Evolutionary conservation across 2,888 invertebrate genomes (phyloP).

Genomic region (Chirona hameri): DNA sequence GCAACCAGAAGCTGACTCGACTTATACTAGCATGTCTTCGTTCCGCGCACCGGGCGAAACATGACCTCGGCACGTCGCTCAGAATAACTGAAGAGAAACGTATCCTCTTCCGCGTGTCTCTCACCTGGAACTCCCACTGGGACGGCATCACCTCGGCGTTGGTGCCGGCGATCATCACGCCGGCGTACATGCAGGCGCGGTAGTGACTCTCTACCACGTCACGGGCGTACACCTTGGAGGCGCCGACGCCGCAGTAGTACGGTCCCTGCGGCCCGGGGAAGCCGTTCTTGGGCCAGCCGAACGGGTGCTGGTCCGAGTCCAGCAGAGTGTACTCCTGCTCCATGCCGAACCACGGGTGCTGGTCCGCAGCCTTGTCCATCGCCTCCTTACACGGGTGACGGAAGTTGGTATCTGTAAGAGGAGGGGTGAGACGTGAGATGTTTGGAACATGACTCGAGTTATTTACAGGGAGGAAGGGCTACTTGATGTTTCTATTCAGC

Average conservation of each 20-base stretch:
- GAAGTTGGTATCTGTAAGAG: conserved; percentile 62
- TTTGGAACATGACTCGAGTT: too few species aligned
- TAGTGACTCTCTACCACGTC: conserved; percentile 97
- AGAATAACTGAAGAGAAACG: too few species aligned
- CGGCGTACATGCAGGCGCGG: conserved; percentile 88
- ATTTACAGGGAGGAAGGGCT: too few species aligned
- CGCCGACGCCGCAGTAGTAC: conserved; percentile 97
- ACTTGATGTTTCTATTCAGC: too few species aligned
- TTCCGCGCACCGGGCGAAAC: too few species aligned
- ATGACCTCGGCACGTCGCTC: too few species aligned
- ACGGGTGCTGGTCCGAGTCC: conserved; percentile 78
- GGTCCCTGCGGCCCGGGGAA: conserved; percentile 95
- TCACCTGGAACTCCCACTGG: conserved; percentile 53
- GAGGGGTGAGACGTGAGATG: too few species aligned
- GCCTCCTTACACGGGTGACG: conserved; percentile 69
- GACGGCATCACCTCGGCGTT: conserved; percentile 99
- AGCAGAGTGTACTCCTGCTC: conserved; percentile 88
- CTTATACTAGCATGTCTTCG: too few species aligned
- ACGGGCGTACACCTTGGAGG: conserved; percentile 89
- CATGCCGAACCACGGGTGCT: conserved; percentile 87
- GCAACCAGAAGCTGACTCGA: too few species aligned
- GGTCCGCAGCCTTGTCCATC: conserved; percentile 64
- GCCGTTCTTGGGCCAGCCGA: conserved; percentile 91
- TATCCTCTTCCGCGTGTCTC: conserved; percentile 5
- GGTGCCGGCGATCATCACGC: conserved; percentile 85